These are phyloP conservation scores for Gnathonemus echidnorhynchus DNA, from an alignment of 2,113 vertebrate species.

Conservation along the genomic window DNA sequence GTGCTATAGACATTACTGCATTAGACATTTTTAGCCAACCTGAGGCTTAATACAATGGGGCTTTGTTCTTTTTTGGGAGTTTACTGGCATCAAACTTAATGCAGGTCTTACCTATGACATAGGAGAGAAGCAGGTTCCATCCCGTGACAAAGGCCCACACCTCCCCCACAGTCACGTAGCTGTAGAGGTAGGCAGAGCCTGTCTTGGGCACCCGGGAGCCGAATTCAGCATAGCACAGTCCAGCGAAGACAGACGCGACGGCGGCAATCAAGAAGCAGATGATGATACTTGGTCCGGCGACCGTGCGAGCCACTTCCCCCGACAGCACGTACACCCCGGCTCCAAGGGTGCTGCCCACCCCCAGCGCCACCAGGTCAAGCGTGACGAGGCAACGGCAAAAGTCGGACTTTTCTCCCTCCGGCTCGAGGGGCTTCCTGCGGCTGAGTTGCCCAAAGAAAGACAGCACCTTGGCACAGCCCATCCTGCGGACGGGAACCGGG, in stretches of 20 bases:
- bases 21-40: background rate
- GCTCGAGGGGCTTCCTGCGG: conserved; percentile 60
- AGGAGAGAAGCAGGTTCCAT: conserved; percentile 81
- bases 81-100: background rate
- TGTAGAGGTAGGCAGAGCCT: conserved; percentile 79
- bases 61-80: background rate
- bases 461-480: conserved; percentile 25
- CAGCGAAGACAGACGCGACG: conserved; percentile 67
- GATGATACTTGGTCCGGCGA: conserved; percentile 71
- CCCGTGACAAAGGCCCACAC: conserved; percentile 74
- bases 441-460: conserved; percentile 51
- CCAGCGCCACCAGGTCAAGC: conserved; percentile 68
- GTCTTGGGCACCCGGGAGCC: conserved; percentile 72
- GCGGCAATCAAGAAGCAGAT: conserved; percentile 78
- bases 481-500: conserved; percentile 28
- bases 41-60: background rate
- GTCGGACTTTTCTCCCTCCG: conserved; percentile 47
- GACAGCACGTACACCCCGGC: conserved; percentile 76
- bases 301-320: conserved; percentile 71
- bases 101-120: conserved; percentile 64
- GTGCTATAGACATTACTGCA: background rate
- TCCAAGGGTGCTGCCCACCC: conserved; percentile 76
- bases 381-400: conserved; percentile 69
- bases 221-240: conserved; percentile 73
- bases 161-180: conserved; percentile 74